These are phyloP conservation scores for Conus betulinus DNA, from an alignment of 1,140 invertebrate genomes.

Conservation along the genomic window DNA sequence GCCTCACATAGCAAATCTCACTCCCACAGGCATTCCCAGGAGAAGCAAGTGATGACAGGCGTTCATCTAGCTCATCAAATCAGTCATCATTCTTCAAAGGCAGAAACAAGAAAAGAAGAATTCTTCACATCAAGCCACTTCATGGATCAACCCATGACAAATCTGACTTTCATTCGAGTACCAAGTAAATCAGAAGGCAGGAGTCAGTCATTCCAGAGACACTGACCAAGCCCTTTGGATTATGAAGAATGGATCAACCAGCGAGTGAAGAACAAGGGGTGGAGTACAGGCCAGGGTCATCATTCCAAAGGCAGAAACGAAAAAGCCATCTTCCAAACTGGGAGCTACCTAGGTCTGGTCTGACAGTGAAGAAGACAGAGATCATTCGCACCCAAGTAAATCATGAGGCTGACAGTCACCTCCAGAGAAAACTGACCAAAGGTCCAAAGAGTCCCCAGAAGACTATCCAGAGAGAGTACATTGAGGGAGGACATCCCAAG, in stretches of 20 bases:
- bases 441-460: background rate
- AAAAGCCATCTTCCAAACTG: constrained; percentile 11
- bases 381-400: background rate
- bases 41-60: background rate
- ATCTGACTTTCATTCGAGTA: too few relatives aligned
- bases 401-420: background rate
- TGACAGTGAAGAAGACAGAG: constrained; percentile 27
- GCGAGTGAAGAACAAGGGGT: background rate
- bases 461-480: background rate
- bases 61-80: background rate
- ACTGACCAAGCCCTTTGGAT: background rate
- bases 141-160: too few relatives aligned
- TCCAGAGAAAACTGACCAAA: background rate
- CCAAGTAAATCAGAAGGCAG: too few relatives aligned
- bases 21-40: background rate
- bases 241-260: background rate
- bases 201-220: too few relatives aligned
- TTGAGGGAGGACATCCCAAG: background rate
- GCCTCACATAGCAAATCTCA: too few relatives aligned
- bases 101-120: constrained; percentile 45
- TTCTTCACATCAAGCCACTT: background rate
- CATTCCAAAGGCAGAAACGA: constrained; percentile 41
- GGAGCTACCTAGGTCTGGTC: constrained; percentile 22
- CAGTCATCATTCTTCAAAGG: constrained; percentile 19
- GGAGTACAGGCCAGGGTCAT: background rate